Conservation (phyloP, 1,140 invertebrate species). For the Chironomus striatipennis region DNA sequence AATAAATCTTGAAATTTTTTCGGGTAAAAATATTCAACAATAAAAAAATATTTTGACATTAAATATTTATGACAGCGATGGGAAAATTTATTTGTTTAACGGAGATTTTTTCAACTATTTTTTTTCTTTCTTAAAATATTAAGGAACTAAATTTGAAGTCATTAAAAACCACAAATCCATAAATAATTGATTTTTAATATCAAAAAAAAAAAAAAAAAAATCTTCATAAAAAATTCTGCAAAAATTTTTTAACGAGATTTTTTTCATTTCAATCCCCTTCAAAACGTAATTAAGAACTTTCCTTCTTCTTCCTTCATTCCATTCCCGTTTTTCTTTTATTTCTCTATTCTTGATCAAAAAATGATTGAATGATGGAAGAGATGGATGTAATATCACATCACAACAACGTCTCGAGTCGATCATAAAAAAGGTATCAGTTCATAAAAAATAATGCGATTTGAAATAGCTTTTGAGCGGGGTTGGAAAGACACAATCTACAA, state of each 20-base stretch:
- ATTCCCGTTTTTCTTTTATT: background rate
- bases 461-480: background rate
- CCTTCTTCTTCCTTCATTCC: background rate
- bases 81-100: background rate
- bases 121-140: too few relatives aligned
- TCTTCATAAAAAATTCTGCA: background rate
- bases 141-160: too few relatives aligned
- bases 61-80: constrained; percentile 1
- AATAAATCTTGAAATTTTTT: constrained; percentile 10
- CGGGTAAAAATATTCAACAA: background rate
- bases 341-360: background rate
- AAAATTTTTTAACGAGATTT: background rate
- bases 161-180: constrained; percentile 13
- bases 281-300: background rate
- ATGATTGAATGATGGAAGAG: background rate
- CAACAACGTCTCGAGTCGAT: background rate
- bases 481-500: background rate
- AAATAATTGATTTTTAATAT: constrained; percentile 15
- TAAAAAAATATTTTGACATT: background rate
- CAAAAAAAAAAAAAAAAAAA: background rate
- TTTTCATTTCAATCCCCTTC: background rate
- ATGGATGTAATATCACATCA: background rate
- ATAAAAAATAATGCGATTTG: constrained; percentile 14
- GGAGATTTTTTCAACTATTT: background rate
- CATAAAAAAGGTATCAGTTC: constrained; percentile 4